Conservation (phyloP, 2,113 vertebrate species). For the Ailurus styani region DNA sequence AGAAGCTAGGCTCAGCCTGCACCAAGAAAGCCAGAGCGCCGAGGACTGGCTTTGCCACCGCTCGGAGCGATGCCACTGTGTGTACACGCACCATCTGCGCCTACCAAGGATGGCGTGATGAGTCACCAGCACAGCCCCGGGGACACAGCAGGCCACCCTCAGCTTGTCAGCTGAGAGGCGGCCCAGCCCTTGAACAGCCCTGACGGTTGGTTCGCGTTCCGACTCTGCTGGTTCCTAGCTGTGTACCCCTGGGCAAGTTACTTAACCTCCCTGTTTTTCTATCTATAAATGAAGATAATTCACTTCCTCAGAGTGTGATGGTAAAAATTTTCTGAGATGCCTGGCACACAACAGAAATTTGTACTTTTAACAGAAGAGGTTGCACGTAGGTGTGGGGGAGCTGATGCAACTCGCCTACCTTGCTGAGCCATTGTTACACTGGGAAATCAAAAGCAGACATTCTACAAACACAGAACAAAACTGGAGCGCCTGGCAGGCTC, state of each 20-base stretch:
- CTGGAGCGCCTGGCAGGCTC: background rate
- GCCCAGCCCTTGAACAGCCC: background rate
- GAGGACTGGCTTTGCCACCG: background rate
- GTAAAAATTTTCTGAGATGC: background rate
- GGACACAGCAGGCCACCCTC: background rate
- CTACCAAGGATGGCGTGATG: background rate
- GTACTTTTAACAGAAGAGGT: background rate
- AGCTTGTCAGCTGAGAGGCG: background rate
- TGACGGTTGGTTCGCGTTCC: background rate
- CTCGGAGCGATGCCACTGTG: fast-evolving
- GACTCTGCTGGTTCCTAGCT: background rate
- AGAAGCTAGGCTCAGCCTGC: background rate
- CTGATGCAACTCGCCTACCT: too few species aligned
- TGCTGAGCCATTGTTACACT: background rate
- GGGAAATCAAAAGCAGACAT: background rate
- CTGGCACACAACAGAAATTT: background rate
- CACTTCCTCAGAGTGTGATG: background rate
- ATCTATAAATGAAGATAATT: background rate
- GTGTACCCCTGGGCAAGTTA: background rate
- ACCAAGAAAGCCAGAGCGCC: background rate
- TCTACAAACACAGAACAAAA: background rate
- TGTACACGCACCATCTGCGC: fast-evolving
- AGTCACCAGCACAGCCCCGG: background rate
- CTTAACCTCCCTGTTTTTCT: background rate
- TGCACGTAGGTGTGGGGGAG: background rate